These are phyloP conservation scores for Chelidonichthys spinosus DNA, from an alignment of 2,797 vertebrate species.

Conservation along the genomic window DNA sequence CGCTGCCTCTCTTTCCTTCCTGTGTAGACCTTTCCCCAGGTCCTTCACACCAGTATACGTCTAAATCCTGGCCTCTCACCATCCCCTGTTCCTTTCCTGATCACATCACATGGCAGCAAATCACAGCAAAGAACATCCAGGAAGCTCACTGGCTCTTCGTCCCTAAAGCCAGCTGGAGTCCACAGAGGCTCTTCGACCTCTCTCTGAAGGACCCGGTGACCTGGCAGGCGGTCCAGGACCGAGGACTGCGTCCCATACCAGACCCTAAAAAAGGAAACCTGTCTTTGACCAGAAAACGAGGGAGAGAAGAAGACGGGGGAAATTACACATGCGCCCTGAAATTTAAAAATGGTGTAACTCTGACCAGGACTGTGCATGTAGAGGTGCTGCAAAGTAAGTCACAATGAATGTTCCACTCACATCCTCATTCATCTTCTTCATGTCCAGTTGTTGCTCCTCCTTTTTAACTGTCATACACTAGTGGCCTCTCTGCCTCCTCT, in stretches of 20 bases:
- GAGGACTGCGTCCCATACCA: rapidly evolving
- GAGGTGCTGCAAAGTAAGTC: slow-evolving; percentile 79
- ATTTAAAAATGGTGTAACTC: not conserved
- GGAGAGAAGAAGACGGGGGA: slow-evolving; percentile 49
- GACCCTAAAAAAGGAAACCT: slow-evolving; percentile 14
- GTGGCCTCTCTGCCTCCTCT: slow-evolving; percentile 14
- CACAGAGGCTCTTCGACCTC: slow-evolving; percentile 45
- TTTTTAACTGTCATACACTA: slow-evolving; percentile 38
- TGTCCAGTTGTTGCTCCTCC: not conserved
- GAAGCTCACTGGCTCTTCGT: slow-evolving; percentile 70
- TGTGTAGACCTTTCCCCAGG: slow-evolving; percentile 65
- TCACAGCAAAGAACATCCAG: slow-evolving; percentile 32
- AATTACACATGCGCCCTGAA: slow-evolving; percentile 65
- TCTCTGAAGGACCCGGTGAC: rapidly evolving
- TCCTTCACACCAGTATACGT: slow-evolving; percentile 50
- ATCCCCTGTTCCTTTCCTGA: slow-evolving; percentile 68
- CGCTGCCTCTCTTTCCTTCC: not conserved
- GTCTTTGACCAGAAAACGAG: slow-evolving; percentile 27
- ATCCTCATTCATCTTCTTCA: slow-evolving; percentile 18
- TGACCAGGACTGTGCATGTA: slow-evolving; percentile 48
- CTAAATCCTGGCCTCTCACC: not conserved
- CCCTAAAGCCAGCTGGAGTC: not conserved
- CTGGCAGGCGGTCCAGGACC: not conserved
- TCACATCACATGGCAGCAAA: slow-evolving; percentile 41
- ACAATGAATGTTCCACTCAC: not conserved